A percentile compares a stretch with the other conserved stretches of the same genome.
Evolutionary conservation across 2,113 vertebrate genomes (phyloP).

Genomic region (Clarias magur): DNA sequence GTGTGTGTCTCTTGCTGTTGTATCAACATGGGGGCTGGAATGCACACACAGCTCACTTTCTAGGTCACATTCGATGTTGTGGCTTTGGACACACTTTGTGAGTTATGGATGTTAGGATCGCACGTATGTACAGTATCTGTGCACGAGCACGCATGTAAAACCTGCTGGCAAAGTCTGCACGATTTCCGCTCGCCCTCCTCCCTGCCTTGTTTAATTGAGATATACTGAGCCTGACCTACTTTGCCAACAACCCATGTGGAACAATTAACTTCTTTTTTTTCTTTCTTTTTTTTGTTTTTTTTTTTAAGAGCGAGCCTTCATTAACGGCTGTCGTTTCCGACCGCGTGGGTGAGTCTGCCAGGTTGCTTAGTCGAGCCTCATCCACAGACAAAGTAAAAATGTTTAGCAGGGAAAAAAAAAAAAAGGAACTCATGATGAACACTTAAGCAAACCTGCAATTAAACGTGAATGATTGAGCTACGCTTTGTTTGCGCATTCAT

Average conservation of each 20-base stretch:
- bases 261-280: slow-evolving; percentile 61
- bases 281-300: no score
- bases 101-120: not conserved
- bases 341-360: slow-evolving; percentile 18
- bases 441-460: slow-evolving; percentile 59
- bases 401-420: not conserved
- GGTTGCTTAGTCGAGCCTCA: not conserved
- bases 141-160: slow-evolving; percentile 45
- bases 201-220: slow-evolving; percentile 61
- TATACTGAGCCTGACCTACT: slow-evolving; percentile 70
- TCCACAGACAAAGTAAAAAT: slow-evolving; percentile 46
- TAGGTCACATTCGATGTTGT: slow-evolving; percentile 51
- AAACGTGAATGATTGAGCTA: slow-evolving; percentile 65
- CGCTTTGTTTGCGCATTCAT: slow-evolving; percentile 65
- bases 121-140: not conserved
- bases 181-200: slow-evolving; percentile 18
- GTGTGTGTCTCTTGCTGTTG: slow-evolving; percentile 54
- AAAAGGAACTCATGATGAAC: slow-evolving; percentile 43
- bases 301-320: slow-evolving; percentile 50
- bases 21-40: slow-evolving; percentile 7
- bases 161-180: slow-evolving; percentile 31
- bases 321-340: slow-evolving; percentile 59
- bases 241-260: slow-evolving; percentile 65
- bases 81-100: not conserved
- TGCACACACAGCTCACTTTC: slow-evolving; percentile 42